These are phyloP conservation scores for Drosophila nebulosa DNA, from an alignment of 1,140 invertebrate species.

Conservation along the genomic window DNA sequence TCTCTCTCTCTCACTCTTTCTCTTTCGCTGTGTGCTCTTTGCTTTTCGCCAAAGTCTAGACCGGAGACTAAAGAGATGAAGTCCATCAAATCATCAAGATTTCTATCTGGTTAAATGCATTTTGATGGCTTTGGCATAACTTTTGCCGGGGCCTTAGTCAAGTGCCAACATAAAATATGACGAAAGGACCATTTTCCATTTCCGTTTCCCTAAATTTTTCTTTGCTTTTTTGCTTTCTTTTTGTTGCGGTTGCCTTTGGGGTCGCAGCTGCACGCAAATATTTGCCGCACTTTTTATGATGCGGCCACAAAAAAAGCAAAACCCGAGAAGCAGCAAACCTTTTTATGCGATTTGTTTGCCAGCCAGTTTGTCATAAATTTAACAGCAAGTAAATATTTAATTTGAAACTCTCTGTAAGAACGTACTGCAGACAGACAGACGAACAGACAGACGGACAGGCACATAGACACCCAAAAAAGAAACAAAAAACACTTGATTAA, in stretches of 20 bases:
- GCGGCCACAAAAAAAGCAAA: slow-evolving; percentile 28
- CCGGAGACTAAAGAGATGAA: neutral
- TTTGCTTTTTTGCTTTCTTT: no score
- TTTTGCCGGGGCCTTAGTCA: slow-evolving; percentile 14
- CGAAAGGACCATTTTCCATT: neutral
- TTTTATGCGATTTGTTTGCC: slow-evolving; percentile 55
- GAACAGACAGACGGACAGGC: neutral
- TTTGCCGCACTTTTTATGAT: slow-evolving; percentile 66
- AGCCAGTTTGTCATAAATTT: slow-evolving; percentile 64
- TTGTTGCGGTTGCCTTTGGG: slow-evolving; percentile 8
- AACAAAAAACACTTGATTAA: slow-evolving; percentile 52
- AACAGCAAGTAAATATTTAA: slow-evolving; percentile 73
- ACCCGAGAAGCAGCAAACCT: slow-evolving; percentile 13
- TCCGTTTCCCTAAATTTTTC: neutral
- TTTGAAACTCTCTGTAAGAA: slow-evolving; percentile 30
- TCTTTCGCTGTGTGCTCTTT: neutral
- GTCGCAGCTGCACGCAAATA: slow-evolving; percentile 65
- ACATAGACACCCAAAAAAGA: neutral
- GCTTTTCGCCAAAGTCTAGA: slow-evolving; percentile 5
- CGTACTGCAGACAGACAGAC: neutral
- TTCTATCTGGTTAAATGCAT: slow-evolving; percentile 54
- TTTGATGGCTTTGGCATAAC: slow-evolving; percentile 49
- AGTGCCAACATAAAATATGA: slow-evolving; percentile 24
- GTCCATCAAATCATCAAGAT: slow-evolving; percentile 28
- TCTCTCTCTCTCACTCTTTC: neutral